phyloP scores from a whole-genome alignment of 2,888 invertebrate species.

The Dryobotodes eremita region DNA sequence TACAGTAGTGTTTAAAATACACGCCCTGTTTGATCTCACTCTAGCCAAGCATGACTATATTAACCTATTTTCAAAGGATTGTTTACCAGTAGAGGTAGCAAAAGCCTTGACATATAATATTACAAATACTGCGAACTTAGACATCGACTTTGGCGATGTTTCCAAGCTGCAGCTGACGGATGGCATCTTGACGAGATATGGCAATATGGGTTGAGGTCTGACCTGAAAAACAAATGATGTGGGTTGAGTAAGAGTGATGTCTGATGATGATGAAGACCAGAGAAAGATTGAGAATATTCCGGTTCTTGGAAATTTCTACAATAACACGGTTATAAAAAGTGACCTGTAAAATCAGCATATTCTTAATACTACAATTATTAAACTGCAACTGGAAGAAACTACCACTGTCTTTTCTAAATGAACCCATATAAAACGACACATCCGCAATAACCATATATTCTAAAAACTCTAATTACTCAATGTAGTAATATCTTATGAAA shows the following conservation, averaged over 20 bases:
- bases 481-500: slow-evolving; percentile 33
- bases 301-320: not conserved
- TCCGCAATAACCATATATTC: slow-evolving; percentile 18
- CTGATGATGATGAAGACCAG: not conserved
- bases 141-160: slow-evolving; percentile 41
- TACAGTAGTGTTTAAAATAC: slow-evolving; percentile 20
- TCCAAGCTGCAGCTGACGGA: slow-evolving; percentile 77
- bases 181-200: slow-evolving; percentile 85
- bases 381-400: not conserved
- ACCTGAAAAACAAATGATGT: slow-evolving; percentile 72
- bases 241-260: not conserved
- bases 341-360: not conserved
- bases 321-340: not conserved
- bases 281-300: not conserved
- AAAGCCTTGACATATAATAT: slow-evolving; percentile 30
- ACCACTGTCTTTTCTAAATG: not conserved
- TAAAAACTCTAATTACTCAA: slow-evolving; percentile 20
- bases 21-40: slow-evolving; percentile 30
- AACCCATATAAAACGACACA: not conserved
- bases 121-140: slow-evolving; percentile 22
- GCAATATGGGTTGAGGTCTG: slow-evolving; percentile 82
- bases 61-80: slow-evolving; percentile 2
- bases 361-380: not conserved
- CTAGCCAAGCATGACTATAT: slow-evolving; percentile 36
- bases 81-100: slow-evolving; percentile 39